A percentile compares a stretch with the other conserved stretches of the same genome.
Conservation (phyloP, 2,797 vertebrate genomes). For the Siniperca undulata region DNA sequence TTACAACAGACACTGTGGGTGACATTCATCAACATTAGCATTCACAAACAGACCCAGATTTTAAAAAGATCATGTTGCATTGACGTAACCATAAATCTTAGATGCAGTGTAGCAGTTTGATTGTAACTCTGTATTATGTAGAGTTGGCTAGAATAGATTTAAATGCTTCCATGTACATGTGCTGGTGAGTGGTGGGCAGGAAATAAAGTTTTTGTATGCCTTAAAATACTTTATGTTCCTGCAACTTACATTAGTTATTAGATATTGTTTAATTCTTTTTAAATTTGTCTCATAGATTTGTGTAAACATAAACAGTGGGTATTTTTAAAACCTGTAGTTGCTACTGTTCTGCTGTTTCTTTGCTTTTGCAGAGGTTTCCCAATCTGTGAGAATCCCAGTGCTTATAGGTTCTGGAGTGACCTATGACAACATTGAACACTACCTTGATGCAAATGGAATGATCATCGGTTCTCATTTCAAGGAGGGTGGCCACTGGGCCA, state of each 20-base stretch:
- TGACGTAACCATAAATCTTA: background rate
- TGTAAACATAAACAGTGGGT: background rate
- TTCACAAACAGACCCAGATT: background rate
- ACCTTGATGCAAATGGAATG: constrained; percentile 85
- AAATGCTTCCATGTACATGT: background rate
- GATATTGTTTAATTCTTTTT: background rate
- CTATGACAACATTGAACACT: constrained; percentile 85
- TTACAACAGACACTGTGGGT: background rate
- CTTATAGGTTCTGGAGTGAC: constrained; percentile 92
- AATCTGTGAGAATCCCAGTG: constrained; percentile 88
- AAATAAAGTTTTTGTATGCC: background rate
- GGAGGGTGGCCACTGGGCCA: constrained; percentile 87
- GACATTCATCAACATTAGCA: background rate
- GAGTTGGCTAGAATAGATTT: background rate
- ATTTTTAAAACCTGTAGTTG: background rate
- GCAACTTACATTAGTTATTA: background rate
- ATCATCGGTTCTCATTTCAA: constrained; percentile 93
- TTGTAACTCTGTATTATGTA: background rate
- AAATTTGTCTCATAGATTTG: background rate
- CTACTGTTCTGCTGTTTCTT: constrained; percentile 3
- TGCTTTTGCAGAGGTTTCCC: constrained; percentile 82
- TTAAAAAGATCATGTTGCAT: too few species aligned
- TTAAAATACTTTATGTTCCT: background rate
- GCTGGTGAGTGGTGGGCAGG: background rate
- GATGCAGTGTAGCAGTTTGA: background rate